phyloP scores from a whole-genome alignment of 2,797 vertebrate genomes.

The Lophura swinhoii region DNA sequence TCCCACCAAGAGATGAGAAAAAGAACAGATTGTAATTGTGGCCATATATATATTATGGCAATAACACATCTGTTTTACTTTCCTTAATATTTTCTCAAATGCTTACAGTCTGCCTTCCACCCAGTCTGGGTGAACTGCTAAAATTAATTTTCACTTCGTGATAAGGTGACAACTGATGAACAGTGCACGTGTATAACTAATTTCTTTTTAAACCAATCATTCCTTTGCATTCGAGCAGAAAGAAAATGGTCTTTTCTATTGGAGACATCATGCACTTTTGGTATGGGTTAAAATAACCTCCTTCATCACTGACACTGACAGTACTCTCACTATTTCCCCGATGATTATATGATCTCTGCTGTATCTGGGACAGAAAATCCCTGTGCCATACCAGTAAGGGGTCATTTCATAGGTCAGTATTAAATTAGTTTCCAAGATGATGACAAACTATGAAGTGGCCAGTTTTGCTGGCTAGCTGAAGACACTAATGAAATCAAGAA shows the following conservation, averaged over 20 bases:
- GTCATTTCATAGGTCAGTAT: constrained; percentile 50
- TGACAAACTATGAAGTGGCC: constrained; percentile 47
- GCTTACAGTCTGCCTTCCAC: neutral
- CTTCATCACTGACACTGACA: constrained; percentile 36
- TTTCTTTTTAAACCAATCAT: constrained; percentile 37
- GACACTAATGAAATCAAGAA: constrained; percentile 56
- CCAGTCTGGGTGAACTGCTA: neutral
- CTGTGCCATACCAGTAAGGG: constrained; percentile 25
- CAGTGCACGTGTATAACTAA: constrained; percentile 4
- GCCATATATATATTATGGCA: neutral
- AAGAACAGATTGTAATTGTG: neutral
- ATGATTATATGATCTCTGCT: constrained; percentile 55
- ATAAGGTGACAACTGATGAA: constrained; percentile 42
- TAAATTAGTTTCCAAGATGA: constrained; percentile 61
- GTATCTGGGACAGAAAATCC: constrained; percentile 57
- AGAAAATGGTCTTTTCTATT: neutral
- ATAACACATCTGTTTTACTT: neutral
- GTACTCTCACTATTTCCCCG: constrained; percentile 32
- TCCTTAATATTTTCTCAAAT: neutral
- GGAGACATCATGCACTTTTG: neutral
- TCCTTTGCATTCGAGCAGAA: neutral
- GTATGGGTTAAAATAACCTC: neutral
- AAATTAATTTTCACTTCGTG: constrained; percentile 46
- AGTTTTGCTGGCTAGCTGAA: constrained; percentile 40
- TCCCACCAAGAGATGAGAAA: too few species aligned